Base-by-base conservation (phyloP, 2,888 invertebrate species). In the Hydraecia micacea region DNA sequence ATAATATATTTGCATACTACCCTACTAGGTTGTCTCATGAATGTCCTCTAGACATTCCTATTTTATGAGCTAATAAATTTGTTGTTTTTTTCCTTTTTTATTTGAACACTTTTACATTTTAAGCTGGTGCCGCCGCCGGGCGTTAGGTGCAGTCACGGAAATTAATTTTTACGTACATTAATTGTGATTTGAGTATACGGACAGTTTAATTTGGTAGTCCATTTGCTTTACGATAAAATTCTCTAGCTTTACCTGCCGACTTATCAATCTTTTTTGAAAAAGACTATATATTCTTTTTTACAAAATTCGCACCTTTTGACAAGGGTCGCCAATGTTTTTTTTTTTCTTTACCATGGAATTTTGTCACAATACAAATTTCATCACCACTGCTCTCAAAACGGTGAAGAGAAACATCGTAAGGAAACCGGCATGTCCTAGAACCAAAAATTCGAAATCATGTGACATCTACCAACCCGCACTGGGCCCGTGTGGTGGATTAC, bases 1-100 rank as follows among this genome's bases (percentile, higher is more conserved):
- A 80, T 84, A 80, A 75, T 73, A 5, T 71, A 84, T 84, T 84
- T 81, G 46, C 85, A 84, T 84, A 77, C 21, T 75, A 39, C 46
- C 39, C n/a, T 11, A 21, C 32, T 55, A 36, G 52, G 42, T 72
- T 73, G 58, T 72, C 67, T 39, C 25, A n/a, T 28, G 8, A 63
- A 39, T 63, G 76, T 46, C 60, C 46, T 52, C 0, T 75, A 80
- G 6, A 81, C 62, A 77, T 81, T 77, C 77, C 77, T 42, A 76
- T 68, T 68, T 72, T 77, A 81, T 72, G 67, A 76, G 77, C 11
- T 58, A 81, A 73, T 42, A 49, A n/a, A 6, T n/a, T n/a, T 15
- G 8, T 58, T 25, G 52, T 68, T 32, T 78, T 63, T 69, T 55
- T 69, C 46, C 32, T 68, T 58, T 42, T 25, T 70, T 62, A 3